Conservation (phyloP, 2,797 vertebrate species). For the Sitta carolinensis region DNA sequence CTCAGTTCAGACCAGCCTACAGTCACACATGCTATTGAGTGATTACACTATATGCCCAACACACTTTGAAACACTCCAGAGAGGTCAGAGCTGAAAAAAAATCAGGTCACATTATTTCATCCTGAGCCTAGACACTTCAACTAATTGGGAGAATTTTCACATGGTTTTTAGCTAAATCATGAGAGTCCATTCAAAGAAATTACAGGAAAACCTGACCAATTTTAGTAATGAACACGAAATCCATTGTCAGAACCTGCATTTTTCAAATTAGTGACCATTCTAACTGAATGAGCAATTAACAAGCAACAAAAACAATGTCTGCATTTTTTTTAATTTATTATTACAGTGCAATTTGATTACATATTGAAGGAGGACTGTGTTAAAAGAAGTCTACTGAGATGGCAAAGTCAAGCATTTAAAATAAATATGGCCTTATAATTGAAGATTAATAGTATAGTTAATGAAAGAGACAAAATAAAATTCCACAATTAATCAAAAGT, state of each 20-base stretch:
- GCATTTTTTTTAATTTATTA: neutral
- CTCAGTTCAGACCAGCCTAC: neutral
- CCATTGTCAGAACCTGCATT: slow-evolving; percentile 3
- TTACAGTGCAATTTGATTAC: slow-evolving; percentile 5
- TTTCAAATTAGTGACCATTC: neutral
- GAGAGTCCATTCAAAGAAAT: slow-evolving; percentile 41
- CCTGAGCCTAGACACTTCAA: slow-evolving; percentile 3
- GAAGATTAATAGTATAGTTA: neutral
- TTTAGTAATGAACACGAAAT: slow-evolving; percentile 18
- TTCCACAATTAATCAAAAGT: neutral
- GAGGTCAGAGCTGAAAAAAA: slow-evolving; percentile 26
- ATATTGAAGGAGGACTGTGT: neutral
- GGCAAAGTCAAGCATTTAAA: neutral
- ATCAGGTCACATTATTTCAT: slow-evolving; percentile 29
- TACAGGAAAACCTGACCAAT: slow-evolving; percentile 47
- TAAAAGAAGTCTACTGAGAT: neutral
- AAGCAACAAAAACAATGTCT: slow-evolving; percentile 1
- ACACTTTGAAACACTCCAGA: slow-evolving; percentile 8
- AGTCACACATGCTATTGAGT: neutral
- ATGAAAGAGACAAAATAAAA: neutral
- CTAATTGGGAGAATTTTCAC: slow-evolving; percentile 42
- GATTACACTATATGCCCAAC: neutral
- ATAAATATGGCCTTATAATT: neutral
- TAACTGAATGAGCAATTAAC: slow-evolving; percentile 2
- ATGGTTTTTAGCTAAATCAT: slow-evolving; percentile 14